These are phyloP conservation scores for Heloderma charlesbogerti DNA, from an alignment of 2,113 vertebrate genomes.

Conservation along the genomic window DNA sequence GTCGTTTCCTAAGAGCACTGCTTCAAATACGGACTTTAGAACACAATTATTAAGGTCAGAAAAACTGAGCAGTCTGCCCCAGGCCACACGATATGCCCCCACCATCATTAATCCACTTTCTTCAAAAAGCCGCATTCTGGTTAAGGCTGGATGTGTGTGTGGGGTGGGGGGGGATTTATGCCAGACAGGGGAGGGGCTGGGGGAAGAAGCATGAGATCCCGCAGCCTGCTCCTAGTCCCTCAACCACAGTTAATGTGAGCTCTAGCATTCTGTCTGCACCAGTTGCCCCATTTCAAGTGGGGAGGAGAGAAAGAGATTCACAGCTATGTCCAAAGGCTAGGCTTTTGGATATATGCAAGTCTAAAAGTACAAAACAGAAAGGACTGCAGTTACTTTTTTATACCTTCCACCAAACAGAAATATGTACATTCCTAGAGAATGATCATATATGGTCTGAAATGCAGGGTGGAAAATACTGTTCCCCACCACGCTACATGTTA, in stretches of 20 bases:
- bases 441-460: background rate
- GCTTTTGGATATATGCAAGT: background rate
- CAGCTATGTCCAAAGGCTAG: background rate
- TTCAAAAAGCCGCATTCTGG: background rate
- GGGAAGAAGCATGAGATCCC: background rate
- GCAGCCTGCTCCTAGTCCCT: background rate
- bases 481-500: background rate
- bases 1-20: background rate
- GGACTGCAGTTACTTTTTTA: background rate
- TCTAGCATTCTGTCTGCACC: too few species aligned
- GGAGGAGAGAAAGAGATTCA: too few species aligned
- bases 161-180: background rate
- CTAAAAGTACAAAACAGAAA: background rate
- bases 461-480: too few species aligned
- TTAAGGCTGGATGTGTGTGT: background rate
- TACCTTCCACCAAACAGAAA: background rate
- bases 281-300: too few species aligned
- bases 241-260: background rate
- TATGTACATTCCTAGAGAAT: background rate
- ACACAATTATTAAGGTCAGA: background rate
- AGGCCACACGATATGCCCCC: background rate
- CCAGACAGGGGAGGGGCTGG: background rate
- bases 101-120: background rate
- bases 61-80: background rate
- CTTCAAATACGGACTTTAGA: slow-evolving; percentile 38